Percentiles rank a stretch among this genome's conserved stretches.
Conservation (phyloP, 2,113 vertebrate species). For the Pituophis catenifer region DNA sequence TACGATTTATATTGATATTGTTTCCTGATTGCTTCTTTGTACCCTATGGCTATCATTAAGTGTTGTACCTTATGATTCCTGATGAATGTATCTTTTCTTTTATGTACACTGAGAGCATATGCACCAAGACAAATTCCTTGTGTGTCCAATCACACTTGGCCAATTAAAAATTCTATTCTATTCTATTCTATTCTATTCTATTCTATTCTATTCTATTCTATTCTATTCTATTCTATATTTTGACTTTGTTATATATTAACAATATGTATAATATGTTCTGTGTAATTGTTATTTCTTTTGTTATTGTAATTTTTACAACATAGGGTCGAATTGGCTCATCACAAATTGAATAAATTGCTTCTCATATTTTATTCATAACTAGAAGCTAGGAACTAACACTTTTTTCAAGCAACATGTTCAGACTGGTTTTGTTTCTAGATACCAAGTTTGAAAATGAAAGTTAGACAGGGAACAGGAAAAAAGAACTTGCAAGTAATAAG, state of each 20-base stretch:
- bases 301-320: conserved; percentile 27
- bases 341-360: conserved; percentile 40
- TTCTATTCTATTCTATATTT: background rate
- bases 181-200: too few species aligned
- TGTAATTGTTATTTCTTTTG: background rate
- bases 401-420: conserved; percentile 30
- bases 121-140: too few species aligned
- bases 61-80: too few species aligned
- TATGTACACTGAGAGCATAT: too few species aligned
- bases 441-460: background rate
- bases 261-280: background rate
- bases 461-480: background rate
- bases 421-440: conserved; percentile 31
- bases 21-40: too few species aligned
- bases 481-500: background rate
- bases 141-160: too few species aligned
- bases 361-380: conserved; percentile 32
- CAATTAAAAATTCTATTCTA: too few species aligned
- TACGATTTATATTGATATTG: too few species aligned
- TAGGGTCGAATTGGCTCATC: conserved; percentile 9
- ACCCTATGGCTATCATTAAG: too few species aligned
- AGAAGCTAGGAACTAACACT: conserved; percentile 34
- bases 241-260: background rate
- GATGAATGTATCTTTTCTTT: too few species aligned
- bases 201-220: too few species aligned